Conservation (phyloP, 2,888 invertebrate genomes). For the Koerneria pararmatus region DNA sequence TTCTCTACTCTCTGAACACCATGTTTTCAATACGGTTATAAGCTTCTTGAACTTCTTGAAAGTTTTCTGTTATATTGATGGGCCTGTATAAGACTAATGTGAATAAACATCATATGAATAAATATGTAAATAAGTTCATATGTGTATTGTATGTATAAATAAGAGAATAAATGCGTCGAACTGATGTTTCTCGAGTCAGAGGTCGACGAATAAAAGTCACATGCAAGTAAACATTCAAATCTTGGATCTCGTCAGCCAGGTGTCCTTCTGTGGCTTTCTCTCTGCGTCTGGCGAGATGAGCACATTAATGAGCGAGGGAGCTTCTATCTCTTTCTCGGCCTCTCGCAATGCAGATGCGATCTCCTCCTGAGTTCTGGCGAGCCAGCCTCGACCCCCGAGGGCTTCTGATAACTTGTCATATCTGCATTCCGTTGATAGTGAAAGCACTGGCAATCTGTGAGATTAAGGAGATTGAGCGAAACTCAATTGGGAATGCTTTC, state of each 20-base stretch:
- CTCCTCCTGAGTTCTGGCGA: conserved; percentile 76
- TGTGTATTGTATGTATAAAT: no score
- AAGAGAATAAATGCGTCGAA: no score
- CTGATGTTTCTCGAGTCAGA: no score
- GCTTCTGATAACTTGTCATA: conserved; percentile 87
- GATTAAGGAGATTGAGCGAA: background rate
- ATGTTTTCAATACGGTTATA: no score
- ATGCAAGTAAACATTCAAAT: no score
- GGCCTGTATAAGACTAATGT: no score
- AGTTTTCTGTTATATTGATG: no score
- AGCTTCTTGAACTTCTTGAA: no score
- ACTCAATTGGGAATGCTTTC: background rate
- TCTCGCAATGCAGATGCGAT: conserved; percentile 72
- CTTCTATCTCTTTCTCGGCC: conserved; percentile 68
- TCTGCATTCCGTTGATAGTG: conserved; percentile 74
- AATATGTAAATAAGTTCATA: no score
- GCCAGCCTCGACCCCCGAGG: conserved; percentile 77
- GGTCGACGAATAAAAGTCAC: no score
- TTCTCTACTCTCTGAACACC: no score
- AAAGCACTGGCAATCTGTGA: conserved; percentile 78
- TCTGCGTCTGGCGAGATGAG: conserved; percentile 82
- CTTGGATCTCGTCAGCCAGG: conserved; percentile 88
- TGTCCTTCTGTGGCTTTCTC: conserved; percentile 83
- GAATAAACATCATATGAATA: no score
- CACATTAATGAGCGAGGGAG: conserved; percentile 83